Base-by-base conservation (phyloP, 2,888 invertebrate genomes). In the Pristionchus japonicus region DNA sequence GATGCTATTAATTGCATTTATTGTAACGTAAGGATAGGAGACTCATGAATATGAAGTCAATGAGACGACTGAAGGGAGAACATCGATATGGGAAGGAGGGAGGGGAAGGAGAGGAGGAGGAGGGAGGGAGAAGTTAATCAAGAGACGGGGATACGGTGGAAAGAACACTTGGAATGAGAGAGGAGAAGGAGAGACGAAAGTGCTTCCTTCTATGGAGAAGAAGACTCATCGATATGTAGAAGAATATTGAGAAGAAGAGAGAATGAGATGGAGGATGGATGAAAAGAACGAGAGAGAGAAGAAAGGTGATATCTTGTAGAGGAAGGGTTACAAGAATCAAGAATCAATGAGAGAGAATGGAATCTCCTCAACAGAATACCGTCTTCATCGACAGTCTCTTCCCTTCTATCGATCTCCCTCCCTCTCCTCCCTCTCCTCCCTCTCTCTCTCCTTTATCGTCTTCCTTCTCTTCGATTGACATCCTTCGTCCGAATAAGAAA, bases 391-490 rank as follows among this genome's bases (percentile, higher is more conserved):
- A 67, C 64, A 67, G 89, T 89, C 40, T 40, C 40, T 23, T 74
- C 74, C 20, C 40, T n/a, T 74, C 74, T 40, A 37, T 74, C 40
- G 37, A 37, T 74, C 40, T 23, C 37, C 17, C 17, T 31, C 31
- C 34, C 15, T 74, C 40, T 40, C 74, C 31, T 34, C 34, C 31
- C 34, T 15, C 13, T 20, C 20, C 57, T 23, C 57, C 27, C n/a
- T 27, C 27, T 27, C 61, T 61, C 61, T 27, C 27, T 31, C 64
- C 27, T 67, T 67, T 67, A 17, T 17, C 34, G 64, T 34, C 64
- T 82, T 88, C 89, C 88, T 47, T 43, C 87, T 40, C 17, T 52
- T 43, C 64, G 43, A 57, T 86, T 64, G 57, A 64, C 86, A 9
- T 11, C 43, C 11, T 43, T 43, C 43, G 31, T 67, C 31, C 64